Evolutionary conservation across 2,888 invertebrate species (phyloP), one percentile per base, ranked within the genome.

Genomic region (Peribatodes rhomboidaria): DNA sequence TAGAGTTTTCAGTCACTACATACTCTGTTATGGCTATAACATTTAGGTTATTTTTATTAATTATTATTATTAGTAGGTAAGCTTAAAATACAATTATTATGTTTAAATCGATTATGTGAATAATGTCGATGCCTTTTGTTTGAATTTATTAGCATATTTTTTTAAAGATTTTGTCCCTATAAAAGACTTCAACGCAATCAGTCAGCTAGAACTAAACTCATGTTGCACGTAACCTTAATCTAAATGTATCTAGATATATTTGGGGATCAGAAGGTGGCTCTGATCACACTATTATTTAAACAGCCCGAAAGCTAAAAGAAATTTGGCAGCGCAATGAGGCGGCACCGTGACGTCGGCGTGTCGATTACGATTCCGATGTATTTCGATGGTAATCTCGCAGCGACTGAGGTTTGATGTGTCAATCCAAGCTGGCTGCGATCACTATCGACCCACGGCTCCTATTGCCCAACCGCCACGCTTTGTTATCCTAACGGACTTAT

Each of bases 371-470:
- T 77, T 77, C 85, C 84, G 88, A 86, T 83, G 84, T 87, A 84
- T 84, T 80, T 84, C 86, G 90, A 90, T 90, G 82, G 80, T 88
- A 86, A 90, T 91, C 89, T 88, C 78, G 77, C 74, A 81, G 77
- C 81, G 80, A 84, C 82, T 84, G 85, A 82, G 83, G 86, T 84
- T 89, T 89, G 92, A 93, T 90, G 91, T 92, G 92, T 93, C 93
- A 92, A 92, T 93, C 91, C 80, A 70, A 80, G 75, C 83, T 81
- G 79, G 79, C 75, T 77, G 78, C 85, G 90, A 89, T 90, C 85
- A 79, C 84, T 89, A 90, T 91, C 90, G 79, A 70, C 73, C 83
- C 81, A 85, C 87, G 85, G 88, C 90, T 90, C 78, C 90, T 87
- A 91, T 92, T 91, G 90, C 89, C 86, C 84, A 90, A 90, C 87